Percentiles rank a stretch among this genome's conserved stretches.
Evolutionary conservation across 1,140 invertebrate genomes (phyloP).

Genomic region (Lordiphosa collinella): DNA sequence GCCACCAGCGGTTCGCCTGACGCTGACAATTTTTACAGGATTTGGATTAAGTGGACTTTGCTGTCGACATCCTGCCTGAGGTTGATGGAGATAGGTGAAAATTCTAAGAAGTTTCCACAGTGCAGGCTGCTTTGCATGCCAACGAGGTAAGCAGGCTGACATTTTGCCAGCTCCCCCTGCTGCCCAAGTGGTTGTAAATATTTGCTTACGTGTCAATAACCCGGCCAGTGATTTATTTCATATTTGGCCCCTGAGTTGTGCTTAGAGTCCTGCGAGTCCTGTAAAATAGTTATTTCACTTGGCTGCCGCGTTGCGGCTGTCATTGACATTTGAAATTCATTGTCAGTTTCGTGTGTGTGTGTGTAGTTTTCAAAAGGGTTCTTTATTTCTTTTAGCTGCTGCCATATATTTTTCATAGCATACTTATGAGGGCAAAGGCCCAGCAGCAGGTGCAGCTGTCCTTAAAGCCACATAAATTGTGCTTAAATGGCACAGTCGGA

Average conservation of each 20-base stretch:
- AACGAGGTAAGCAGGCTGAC: slow-evolving; percentile 17
- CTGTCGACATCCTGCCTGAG: slow-evolving; percentile 52
- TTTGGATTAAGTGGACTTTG: slow-evolving; percentile 77
- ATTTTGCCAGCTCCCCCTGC: slow-evolving; percentile 37
- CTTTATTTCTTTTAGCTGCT: slow-evolving; percentile 1
- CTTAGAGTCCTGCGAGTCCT: slow-evolving; percentile 28
- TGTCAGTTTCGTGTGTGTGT: slow-evolving; percentile 37
- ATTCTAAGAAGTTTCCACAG: slow-evolving; percentile 52
- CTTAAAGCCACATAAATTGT: slow-evolving; percentile 68
- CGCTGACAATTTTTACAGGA: slow-evolving; percentile 68
- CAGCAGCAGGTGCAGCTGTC: slow-evolving; percentile 37
- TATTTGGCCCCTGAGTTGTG: slow-evolving; percentile 45
- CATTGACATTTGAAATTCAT: slow-evolving; percentile 74
- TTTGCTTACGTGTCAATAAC: slow-evolving; percentile 76
- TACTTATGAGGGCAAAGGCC: slow-evolving; percentile 61
- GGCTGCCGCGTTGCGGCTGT: slow-evolving; percentile 46
- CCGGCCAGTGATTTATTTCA: slow-evolving; percentile 75
- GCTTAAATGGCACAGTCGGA: slow-evolving; percentile 8
- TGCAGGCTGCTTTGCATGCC: slow-evolving; percentile 54
- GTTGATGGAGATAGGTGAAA: slow-evolving; percentile 6
- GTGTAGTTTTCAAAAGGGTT: slow-evolving; percentile 28
- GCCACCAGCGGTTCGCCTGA: not conserved
- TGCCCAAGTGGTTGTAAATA: slow-evolving; percentile 49
- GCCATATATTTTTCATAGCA: slow-evolving; percentile 62
- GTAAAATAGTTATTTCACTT: slow-evolving; percentile 59